These are phyloP conservation scores for Ctenomys sociabilis DNA, from an alignment of 2,113 vertebrate genomes.

Conservation along the genomic window DNA sequence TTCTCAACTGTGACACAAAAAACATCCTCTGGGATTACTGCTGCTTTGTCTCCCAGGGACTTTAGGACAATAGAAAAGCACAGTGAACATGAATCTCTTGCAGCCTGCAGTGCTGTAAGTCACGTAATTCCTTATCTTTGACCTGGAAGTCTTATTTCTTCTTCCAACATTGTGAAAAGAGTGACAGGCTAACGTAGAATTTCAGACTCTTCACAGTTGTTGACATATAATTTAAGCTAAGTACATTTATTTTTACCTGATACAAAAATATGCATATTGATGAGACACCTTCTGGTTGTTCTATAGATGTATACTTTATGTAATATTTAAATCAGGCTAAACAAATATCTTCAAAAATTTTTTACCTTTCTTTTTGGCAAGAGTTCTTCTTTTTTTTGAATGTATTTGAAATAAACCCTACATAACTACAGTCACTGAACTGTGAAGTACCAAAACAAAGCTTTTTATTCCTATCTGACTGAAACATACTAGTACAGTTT, in stretches of 20 bases:
- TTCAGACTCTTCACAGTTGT: background rate
- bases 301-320: background rate
- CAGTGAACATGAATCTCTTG: background rate
- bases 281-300: background rate
- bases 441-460: too few relatives aligned
- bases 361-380: background rate
- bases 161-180: background rate
- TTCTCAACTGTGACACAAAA: conserved; percentile 7
- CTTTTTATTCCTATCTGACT: background rate
- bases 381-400: background rate
- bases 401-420: background rate
- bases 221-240: background rate
- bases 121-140: background rate
- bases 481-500: background rate
- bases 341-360: background rate
- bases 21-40: background rate
- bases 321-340: background rate
- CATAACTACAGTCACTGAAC: background rate
- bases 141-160: background rate
- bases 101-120: background rate
- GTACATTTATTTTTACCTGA: background rate
- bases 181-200: background rate
- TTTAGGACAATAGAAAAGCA: background rate
- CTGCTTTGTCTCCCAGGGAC: background rate
- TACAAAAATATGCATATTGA: background rate